Evolutionary conservation across 2,888 invertebrate genomes (phyloP).

Genomic region (Drosophila limbata): DNA sequence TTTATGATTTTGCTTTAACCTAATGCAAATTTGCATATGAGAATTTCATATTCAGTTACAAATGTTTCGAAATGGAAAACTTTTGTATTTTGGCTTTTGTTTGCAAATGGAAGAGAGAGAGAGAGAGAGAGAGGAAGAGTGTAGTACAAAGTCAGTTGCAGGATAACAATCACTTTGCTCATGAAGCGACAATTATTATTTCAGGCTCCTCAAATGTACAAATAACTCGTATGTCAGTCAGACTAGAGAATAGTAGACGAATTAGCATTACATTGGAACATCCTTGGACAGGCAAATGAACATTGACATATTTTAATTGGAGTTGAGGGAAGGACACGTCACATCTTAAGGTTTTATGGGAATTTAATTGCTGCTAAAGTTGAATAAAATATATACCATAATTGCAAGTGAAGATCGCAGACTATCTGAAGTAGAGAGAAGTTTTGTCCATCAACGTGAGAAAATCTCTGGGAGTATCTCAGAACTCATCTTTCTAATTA

Average conservation of each 20-base stretch:
- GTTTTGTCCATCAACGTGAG: conserved; percentile 29
- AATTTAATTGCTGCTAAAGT: conserved; percentile 45
- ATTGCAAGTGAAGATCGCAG: background rate
- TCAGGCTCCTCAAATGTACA: conserved; percentile 27
- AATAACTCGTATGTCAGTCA: conserved; percentile 11
- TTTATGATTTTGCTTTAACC: conserved; percentile 30
- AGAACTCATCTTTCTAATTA: conserved; percentile 42
- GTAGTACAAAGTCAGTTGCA: conserved; percentile 19
- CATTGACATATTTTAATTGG: conserved; percentile 48
- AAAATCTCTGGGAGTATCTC: conserved; percentile 23
- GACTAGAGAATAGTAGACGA: conserved; percentile 3
- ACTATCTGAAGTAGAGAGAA: background rate
- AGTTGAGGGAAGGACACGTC: conserved; percentile 14
- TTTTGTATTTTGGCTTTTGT: conserved; percentile 55
- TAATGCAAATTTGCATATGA: conserved; percentile 49
- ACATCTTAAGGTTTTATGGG: conserved; percentile 35
- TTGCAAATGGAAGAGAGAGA: conserved; percentile 19
- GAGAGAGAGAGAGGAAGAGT: background rate
- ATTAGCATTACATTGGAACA: conserved; percentile 52
- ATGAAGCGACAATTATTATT: conserved; percentile 60
- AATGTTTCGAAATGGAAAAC: conserved; percentile 48
- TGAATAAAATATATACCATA: background rate
- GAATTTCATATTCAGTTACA: conserved; percentile 44
- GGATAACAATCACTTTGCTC: conserved; percentile 47
- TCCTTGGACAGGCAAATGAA: conserved; percentile 27